These are phyloP conservation scores for Aptenodytes patagonicus DNA, from an alignment of 2,113 vertebrate species.

Conservation along the genomic window DNA sequence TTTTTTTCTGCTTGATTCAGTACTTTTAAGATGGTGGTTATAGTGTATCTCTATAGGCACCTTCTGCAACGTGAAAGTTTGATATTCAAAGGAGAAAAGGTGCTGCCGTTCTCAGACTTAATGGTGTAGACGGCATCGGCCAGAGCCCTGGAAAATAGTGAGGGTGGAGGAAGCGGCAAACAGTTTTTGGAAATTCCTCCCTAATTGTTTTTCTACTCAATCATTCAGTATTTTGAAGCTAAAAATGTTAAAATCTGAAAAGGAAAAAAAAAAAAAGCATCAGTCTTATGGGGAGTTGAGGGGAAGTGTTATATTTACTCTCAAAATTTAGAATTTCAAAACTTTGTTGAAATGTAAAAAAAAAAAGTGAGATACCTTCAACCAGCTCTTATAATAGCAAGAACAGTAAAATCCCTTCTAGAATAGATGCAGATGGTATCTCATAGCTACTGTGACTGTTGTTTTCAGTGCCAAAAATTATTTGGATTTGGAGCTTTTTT, in stretches of 20 bases:
- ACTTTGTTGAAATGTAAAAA: not conserved
- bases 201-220: not conserved
- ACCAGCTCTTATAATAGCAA: not conserved
- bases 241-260: not conserved
- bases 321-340: not conserved
- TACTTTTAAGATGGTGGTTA: not conserved
- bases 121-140: not conserved
- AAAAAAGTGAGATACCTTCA: not conserved
- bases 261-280: not conserved
- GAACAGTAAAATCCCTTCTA: not conserved
- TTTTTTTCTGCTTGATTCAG: not conserved
- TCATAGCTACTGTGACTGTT: not conserved
- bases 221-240: not conserved
- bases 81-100: not conserved
- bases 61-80: not conserved
- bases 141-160: not conserved
- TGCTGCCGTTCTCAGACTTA: not conserved
- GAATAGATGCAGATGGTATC: not conserved
- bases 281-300: not conserved
- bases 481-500: not conserved
- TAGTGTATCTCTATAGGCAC: not conserved
- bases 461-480: not conserved
- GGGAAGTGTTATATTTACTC: not conserved
- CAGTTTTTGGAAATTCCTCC: not conserved
- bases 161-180: not conserved